Percentiles rank a stretch among this genome's conserved stretches.
Evolutionary conservation across 2,113 vertebrate genomes (phyloP).

Genomic region (Apeltes quadracus): DNA sequence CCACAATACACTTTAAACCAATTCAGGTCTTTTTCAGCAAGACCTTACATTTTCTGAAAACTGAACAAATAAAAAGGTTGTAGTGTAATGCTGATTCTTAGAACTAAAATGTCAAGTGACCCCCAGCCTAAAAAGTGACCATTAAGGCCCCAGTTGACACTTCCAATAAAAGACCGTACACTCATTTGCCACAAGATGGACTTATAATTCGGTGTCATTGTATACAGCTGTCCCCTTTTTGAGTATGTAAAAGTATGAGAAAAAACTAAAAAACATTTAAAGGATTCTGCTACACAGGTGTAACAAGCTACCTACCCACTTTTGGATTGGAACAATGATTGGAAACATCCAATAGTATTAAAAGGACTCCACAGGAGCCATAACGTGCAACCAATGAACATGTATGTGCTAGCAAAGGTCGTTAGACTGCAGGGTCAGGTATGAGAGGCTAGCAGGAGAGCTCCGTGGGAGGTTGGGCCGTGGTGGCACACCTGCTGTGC

Average conservation of each 20-base stretch:
- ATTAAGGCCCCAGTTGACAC: not conserved
- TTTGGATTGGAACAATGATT: not conserved
- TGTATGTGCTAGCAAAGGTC: not conserved
- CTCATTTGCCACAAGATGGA: not conserved
- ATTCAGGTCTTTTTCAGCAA: not conserved
- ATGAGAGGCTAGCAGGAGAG: not conserved
- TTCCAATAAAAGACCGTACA: not conserved
- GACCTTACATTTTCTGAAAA: not conserved
- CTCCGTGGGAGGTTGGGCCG: constrained; percentile 4
- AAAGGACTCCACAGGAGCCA: not conserved
- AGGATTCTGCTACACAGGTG: not conserved
- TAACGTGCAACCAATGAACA: not conserved
- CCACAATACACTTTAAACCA: not conserved
- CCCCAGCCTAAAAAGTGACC: not conserved
- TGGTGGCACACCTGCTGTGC: not conserved
- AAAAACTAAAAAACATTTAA: not conserved
- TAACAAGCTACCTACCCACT: not conserved
- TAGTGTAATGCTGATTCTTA: not conserved
- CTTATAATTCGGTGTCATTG: not conserved
- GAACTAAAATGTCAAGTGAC: not conserved
- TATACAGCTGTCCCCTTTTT: not conserved
- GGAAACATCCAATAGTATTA: not conserved
- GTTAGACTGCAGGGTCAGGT: not conserved
- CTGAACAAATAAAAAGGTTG: not conserved
- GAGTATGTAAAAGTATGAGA: not conserved